Base-by-base conservation (phyloP, 2,113 vertebrate species). In the Erythrocercus mccallii region DNA sequence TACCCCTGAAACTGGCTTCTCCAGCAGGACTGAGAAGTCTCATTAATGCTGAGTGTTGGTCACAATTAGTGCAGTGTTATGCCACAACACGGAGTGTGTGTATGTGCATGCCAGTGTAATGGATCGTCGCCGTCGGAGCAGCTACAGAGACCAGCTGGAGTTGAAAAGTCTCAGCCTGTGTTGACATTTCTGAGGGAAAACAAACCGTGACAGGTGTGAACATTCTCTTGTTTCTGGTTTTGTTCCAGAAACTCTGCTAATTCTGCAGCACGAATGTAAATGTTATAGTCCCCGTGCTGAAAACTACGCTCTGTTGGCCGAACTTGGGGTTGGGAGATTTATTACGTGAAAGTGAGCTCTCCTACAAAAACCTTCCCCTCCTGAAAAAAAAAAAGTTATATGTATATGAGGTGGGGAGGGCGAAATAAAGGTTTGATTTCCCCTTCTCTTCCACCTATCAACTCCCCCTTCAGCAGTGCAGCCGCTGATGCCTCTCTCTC, bases 201-300 rank as follows among this genome's bases (percentile, higher is more conserved):
- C 95, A 96, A 96, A 96, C 81, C 2, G 1, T 94, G 96, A 81
- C 94, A 96, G 95, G 94, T 96, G 95, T 89, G 95, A 97, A 92
- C 47, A 21, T 86, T 95, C 72, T 45, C 68, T 69, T 53, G 56
- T 85, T 94, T 68, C 90, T 95, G 95, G 85, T 69, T 80, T 79
- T 50, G 27, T 86, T 95, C 94, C 90, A 94, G 88, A 81, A 84
- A 38, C 54, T 58, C 86, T 74, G 54, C 54, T 91, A 48, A 90
- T 95, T 94, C 95, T 77, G 87, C 79, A 62, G 73, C 56, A 40
- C 54, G 31, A 90, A 73, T 80, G 73, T 82, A 65, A 95, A 73
- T 35, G 79, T 94, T 95, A 31, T 1, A 90, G 91, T 91, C 87
- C 79, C 87, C 3, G 4, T 83, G 87, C 74, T 86, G 85, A 66